phyloP scores from a whole-genome alignment of 2,113 vertebrate species.

The Pseudopipra pipra region DNA sequence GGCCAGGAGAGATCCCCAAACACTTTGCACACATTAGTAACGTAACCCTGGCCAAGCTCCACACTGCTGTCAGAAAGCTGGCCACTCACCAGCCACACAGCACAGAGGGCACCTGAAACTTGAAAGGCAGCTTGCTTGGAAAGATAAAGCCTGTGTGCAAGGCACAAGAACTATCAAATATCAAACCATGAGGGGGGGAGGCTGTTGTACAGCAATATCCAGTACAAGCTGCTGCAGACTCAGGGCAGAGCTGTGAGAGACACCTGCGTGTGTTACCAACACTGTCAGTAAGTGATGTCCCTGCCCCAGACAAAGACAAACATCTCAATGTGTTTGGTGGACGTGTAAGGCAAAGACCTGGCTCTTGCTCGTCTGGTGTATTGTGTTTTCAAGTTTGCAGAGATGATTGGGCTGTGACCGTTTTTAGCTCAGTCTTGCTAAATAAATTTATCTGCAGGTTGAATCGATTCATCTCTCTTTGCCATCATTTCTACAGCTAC shows the following conservation, averaged over 20 bases:
- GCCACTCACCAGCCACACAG: not conserved
- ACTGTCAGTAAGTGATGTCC: not conserved
- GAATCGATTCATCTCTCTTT: not conserved
- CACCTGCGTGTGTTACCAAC: not conserved
- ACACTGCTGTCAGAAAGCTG: not conserved
- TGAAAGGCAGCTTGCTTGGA: not conserved
- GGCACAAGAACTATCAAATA: not conserved
- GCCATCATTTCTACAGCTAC: not conserved
- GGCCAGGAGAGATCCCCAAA: not conserved
- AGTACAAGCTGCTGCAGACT: not conserved
- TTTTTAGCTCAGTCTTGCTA: not conserved
- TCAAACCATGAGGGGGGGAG: not conserved
- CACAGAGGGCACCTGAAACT: not conserved
- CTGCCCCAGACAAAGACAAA: not conserved
- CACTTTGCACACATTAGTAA: not conserved
- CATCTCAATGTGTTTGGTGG: not conserved
- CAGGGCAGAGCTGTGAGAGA: not conserved
- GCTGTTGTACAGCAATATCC: not conserved
- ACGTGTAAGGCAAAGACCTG: accelerated
- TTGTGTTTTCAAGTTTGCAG: not conserved
- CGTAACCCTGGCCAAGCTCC: not conserved
- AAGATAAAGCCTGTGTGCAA: not conserved
- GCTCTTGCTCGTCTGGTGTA: not conserved
- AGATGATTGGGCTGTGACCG: not conserved
- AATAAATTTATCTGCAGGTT: constrained; percentile 2